These are phyloP conservation scores for Physocephala rufipes DNA, from an alignment of 2,888 invertebrate genomes.

Conservation along the genomic window DNA sequence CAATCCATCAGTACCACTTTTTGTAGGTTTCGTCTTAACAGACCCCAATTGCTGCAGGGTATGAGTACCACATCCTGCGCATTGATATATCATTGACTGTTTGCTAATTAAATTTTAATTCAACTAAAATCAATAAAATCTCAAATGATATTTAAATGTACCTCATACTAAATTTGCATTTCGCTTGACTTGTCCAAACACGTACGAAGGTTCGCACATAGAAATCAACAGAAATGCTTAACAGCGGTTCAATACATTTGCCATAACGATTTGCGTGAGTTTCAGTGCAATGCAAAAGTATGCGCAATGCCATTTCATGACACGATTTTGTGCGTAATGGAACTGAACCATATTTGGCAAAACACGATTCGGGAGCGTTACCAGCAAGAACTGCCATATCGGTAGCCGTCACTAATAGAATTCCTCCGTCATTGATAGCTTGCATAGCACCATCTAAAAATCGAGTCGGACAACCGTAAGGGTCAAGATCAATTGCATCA, in stretches of 20 bases:
- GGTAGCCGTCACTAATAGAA: conserved; percentile 94
- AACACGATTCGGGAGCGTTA: conserved; percentile 94
- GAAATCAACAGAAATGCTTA: conserved; percentile 95
- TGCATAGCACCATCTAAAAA: conserved; percentile 93
- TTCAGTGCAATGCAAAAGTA: conserved; percentile 89
- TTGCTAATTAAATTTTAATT: conserved; percentile 69
- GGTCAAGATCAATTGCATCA: conserved; percentile 94
- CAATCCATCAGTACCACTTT: conserved; percentile 69
- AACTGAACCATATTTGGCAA: conserved; percentile 91
- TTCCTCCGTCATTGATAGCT: conserved; percentile 80
- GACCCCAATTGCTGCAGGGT: conserved; percentile 80
- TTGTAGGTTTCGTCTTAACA: conserved; percentile 70
- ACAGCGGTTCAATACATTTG: conserved; percentile 87
- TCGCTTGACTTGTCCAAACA: conserved; percentile 79
- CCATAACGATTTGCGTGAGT: conserved; percentile 93
- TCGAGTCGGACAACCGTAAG: conserved; percentile 93
- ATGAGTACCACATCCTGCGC: conserved; percentile 87
- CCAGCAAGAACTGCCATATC: conserved; percentile 97
- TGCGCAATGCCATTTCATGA: conserved; percentile 97
- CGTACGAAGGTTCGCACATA: conserved; percentile 94
- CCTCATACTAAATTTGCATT: conserved; percentile 88
- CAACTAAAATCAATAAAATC: neutral
- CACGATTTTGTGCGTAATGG: conserved; percentile 86
- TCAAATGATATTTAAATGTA: conserved; percentile 59
- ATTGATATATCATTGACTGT: conserved; percentile 87